These are phyloP conservation scores for Trachurus trachurus DNA, from an alignment of 2,797 vertebrate genomes.

Conservation along the genomic window DNA sequence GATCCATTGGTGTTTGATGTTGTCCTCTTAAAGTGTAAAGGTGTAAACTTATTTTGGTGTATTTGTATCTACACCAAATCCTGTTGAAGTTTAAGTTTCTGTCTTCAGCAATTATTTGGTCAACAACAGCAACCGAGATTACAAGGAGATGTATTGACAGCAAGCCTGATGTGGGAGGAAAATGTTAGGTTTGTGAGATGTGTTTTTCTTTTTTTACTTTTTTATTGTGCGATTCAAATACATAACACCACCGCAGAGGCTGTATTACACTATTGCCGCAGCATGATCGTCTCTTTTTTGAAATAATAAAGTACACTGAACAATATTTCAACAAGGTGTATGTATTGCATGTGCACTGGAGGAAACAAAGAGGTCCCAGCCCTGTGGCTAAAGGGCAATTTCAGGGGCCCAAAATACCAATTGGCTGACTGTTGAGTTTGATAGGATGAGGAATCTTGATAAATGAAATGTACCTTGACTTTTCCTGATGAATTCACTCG, in stretches of 20 bases:
- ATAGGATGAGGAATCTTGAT: conserved; percentile 76
- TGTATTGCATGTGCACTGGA: conserved; percentile 27
- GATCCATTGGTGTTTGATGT: conserved; percentile 28
- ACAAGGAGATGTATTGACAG: conserved; percentile 34
- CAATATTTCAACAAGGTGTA: conserved; percentile 5
- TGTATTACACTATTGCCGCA: conserved; percentile 5
- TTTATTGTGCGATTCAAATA: conserved; percentile 32
- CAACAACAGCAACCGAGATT: conserved; percentile 34
- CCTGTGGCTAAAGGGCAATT: conserved; percentile 69
- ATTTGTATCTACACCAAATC: not conserved
- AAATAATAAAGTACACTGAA: conserved; percentile 21
- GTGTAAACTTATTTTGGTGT: not conserved
- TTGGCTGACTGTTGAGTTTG: conserved; percentile 71
- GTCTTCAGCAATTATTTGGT: conserved; percentile 20
- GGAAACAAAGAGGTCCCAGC: conserved; percentile 39
- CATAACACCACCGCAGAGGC: conserved; percentile 26
- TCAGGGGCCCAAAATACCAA: conserved; percentile 64
- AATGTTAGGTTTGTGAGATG: conserved; percentile 42
- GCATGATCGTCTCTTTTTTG: conserved; percentile 4
- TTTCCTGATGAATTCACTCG: conserved; percentile 80
- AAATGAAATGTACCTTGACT: conserved; percentile 81
- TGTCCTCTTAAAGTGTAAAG: conserved; percentile 16
- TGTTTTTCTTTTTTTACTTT: conserved; percentile 15
- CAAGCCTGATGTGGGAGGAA: conserved; percentile 47
- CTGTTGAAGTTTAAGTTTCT: not conserved